A percentile compares a stretch with the other conserved stretches of the same genome.
Conservation (phyloP, 2,888 invertebrate species). For the Hydrotaea cyrtoneurina region DNA sequence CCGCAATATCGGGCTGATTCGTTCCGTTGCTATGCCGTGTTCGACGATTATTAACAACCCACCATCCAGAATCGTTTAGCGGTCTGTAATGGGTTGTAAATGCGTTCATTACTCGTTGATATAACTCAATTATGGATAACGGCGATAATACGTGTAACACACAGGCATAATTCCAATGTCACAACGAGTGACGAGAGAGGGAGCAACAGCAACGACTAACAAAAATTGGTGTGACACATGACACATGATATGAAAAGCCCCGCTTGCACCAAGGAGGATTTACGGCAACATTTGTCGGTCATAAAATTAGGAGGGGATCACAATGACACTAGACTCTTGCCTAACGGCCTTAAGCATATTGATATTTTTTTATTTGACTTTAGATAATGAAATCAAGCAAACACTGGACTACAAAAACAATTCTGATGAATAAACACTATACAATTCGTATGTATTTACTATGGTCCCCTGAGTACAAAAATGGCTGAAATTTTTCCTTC, state of each 20-base stretch:
- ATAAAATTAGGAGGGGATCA: neutral
- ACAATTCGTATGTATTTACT: no score
- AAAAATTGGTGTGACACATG: neutral
- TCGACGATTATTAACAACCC: neutral
- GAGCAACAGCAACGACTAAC: neutral
- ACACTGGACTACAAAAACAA: no score
- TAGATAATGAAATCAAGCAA: no score
- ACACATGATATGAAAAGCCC: conserved; percentile 1
- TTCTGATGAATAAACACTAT: no score
- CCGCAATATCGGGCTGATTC: neutral
- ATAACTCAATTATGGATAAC: conserved; percentile 24
- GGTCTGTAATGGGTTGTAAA: conserved; percentile 1
- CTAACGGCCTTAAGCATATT: neutral
- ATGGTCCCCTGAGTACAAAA: no score
- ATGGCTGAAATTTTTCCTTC: no score
- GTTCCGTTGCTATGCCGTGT: neutral
- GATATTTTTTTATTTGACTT: no score
- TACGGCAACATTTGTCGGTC: neutral
- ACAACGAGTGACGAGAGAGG: neutral
- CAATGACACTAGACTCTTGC: neutral
- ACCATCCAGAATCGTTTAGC: conserved; percentile 13
- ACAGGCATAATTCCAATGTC: neutral
- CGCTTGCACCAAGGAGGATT: neutral
- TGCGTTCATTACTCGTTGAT: conserved; percentile 22
- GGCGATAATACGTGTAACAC: neutral